Base-by-base conservation (phyloP, 2,113 vertebrate genomes). In the Alosa alosa region DNA sequence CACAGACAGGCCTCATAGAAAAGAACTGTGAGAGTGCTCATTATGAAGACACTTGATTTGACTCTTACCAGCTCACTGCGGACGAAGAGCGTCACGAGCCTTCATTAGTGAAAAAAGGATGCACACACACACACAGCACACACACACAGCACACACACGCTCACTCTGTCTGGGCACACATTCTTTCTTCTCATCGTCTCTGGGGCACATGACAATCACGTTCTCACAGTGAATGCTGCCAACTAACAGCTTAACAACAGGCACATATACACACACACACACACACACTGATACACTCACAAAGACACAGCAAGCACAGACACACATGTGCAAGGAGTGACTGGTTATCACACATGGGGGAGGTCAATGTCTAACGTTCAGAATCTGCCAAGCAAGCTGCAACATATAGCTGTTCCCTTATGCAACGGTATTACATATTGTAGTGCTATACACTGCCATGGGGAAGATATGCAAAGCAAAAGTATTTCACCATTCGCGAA, bases 71-170 rank as follows among this genome's bases (percentile, higher is more conserved):
- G 18, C 55, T 60, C 55, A 60, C 55, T 60, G 55, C 20, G 6
- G 20, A 60, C 20, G 55, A 60, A 6, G 3, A 52, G 50, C 17
- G 55, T 22, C 18, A 22, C 55, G 20, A 20, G 18, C 20, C 55
- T 22, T 60, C 55, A 60, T 60, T 60, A 60, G 4, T 60, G 55
- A 60, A 22, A 5, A 60, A 4, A 60, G 5, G 55, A 60, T 6
- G 18, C 55, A 60, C 15, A 57, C 55, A 57, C 52, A 55, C 55
- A 57, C 55, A 57, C 55, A 57, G 50, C 0, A 44, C 41, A 86
- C 82, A 72, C 55, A 57, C 55, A 57, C 55, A 57, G 50, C 0
- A 44, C 41, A 86, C 82, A 72, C 85, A 25, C 46, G 45, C 31
- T 41, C 52, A 44, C 57, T 82, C 50, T 13, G 0, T 9, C 41